A percentile compares a stretch with the other conserved stretches of the same genome.
Conservation (phyloP, 2,113 vertebrate genomes). For the Nibea coibor region DNA sequence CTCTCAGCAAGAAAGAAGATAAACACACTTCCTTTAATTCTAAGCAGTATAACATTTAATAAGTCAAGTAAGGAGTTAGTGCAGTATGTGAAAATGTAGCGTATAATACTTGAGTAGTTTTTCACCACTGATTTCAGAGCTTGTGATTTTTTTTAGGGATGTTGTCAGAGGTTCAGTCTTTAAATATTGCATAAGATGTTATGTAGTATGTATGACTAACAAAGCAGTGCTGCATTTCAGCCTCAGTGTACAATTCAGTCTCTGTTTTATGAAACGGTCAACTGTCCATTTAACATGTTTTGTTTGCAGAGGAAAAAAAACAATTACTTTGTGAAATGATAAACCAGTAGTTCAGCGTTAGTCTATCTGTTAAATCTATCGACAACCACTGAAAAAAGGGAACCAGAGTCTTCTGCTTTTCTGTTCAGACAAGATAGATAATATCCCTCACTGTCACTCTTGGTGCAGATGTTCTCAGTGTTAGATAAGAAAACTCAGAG, state of each 20-base stretch:
- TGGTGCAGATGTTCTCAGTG: slow-evolving; percentile 51
- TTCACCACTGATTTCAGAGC: not conserved
- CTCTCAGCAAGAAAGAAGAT: not conserved
- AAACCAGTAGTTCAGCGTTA: not conserved
- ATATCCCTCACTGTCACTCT: slow-evolving; percentile 72
- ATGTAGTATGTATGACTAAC: not conserved
- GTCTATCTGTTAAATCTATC: slow-evolving; percentile 34
- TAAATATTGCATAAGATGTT: not conserved
- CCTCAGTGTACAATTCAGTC: not conserved
- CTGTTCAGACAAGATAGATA: slow-evolving; percentile 59
- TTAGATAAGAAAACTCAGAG: slow-evolving; percentile 76
- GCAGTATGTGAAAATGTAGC: not conserved
- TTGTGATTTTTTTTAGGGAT: no score
- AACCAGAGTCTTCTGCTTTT: slow-evolving; percentile 79
- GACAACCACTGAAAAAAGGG: slow-evolving; percentile 59
- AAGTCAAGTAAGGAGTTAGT: not conserved
- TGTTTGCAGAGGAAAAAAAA: not conserved
- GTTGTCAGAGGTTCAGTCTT: not conserved
- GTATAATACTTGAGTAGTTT: not conserved
- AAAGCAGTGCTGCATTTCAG: not conserved
- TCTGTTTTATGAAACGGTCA: not conserved
- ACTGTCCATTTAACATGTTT: not conserved
- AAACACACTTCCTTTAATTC: not conserved
- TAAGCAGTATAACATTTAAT: not conserved
- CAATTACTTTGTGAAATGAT: not conserved